Evolutionary conservation across 2,113 vertebrate genomes (phyloP).

Genomic region (Ranitomeya imitator): DNA sequence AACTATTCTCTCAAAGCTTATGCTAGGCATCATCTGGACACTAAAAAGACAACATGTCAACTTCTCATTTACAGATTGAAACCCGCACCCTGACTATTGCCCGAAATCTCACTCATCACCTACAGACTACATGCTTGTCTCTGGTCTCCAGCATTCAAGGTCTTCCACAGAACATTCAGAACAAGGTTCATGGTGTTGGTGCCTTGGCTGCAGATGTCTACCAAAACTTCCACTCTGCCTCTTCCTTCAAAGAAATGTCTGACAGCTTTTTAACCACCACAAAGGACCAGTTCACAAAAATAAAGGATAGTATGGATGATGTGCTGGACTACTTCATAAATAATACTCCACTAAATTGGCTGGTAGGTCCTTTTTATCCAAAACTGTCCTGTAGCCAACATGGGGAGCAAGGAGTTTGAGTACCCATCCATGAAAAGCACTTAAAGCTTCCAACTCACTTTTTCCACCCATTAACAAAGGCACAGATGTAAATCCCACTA

Average conservation of each 20-base stretch:
- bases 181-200: conserved; percentile 71
- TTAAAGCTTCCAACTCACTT: no score
- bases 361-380: conserved; percentile 81
- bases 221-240: conserved; percentile 67
- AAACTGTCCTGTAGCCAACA: conserved; percentile 65
- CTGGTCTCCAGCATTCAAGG: conserved; percentile 81
- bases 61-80: conserved; percentile 78
- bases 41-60: neutral
- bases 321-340: conserved; percentile 85
- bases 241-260: conserved; percentile 76
- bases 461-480: no score
- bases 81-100: conserved; percentile 83
- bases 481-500: no score
- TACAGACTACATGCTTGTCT: conserved; percentile 80
- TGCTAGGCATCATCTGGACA: neutral
- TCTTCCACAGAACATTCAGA: conserved; percentile 81
- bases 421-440: no score
- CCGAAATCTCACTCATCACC: conserved; percentile 74
- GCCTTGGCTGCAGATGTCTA: conserved; percentile 78
- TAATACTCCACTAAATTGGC: conserved; percentile 89
- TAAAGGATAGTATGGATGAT: conserved; percentile 73
- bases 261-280: conserved; percentile 76
- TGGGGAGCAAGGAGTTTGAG: conserved; percentile 62
- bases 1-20: conserved; percentile 22
- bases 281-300: conserved; percentile 79